Base-by-base conservation (phyloP, 1,140 invertebrate species). In the Cydia fagiglandana region DNA sequence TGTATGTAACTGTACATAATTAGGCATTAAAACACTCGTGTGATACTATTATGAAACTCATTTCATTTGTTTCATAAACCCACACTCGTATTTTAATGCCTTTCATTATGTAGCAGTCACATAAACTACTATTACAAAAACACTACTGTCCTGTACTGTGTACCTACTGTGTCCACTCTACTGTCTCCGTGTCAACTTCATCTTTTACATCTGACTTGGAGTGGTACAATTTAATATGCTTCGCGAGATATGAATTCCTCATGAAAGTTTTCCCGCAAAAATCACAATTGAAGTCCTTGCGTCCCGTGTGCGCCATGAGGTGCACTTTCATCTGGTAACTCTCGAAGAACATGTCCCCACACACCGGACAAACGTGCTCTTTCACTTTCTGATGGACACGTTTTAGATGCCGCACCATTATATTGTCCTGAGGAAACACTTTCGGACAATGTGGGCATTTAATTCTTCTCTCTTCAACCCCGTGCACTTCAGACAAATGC, bases 401-500 rank as follows among this genome's bases (percentile, higher is more conserved):
- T n/a, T 5, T 70, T 30, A 70, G 13, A 17, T 70, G 66, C 6
- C 66, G 30, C 30, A 70, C 24, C 66, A 70, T 70, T n/a, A 70
- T 70, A 20, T 70, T 70, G n/a, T 70, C 66, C 34, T 70, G 66
- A 4, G 66, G 66, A 38, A 70, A 70, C 4, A 70, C 66, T 41
- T 38, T 70, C 6, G 66, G 66, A 70, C 66, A 70, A 2, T 45
- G 34, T 13, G 66, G 66, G 2, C 66, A 70, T 38, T 70, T 70
- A 17, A 70, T 70, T 10, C 66, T 70, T 7, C 7, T 41, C n/a
- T 70, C 66, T 15, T 70, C 66, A 9, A 38, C 30, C 1, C 66
- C 66, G 17, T 70, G 66, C 66, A 70, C 66, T 70, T 70, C 66
- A n/a, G 66, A 24, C 7, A 70, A 41, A 70, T 70, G 66, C n/a